Percentiles rank a stretch among this genome's conserved stretches.
Conservation (phyloP, 92 coral and sea anemone genomes). For the Zoanthus solanderi region DNA sequence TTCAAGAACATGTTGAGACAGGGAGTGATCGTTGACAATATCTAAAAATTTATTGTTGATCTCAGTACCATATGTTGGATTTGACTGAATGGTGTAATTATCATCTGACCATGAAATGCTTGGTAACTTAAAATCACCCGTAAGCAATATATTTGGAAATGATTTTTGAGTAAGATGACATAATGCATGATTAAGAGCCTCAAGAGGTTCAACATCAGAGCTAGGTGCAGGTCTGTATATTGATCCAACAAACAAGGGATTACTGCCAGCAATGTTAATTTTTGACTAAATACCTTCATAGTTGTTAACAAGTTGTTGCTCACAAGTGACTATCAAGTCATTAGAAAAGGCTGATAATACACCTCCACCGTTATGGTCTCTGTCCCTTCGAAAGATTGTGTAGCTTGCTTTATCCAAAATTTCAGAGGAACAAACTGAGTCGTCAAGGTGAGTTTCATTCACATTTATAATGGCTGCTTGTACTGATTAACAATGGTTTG, state of each 20-base stretch:
- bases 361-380: slow-evolving; percentile 25
- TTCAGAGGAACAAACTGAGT: slow-evolving; percentile 30
- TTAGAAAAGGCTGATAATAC: neutral
- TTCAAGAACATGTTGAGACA: neutral
- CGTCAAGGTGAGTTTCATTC: slow-evolving; percentile 40
- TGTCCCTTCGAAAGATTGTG: slow-evolving; percentile 41
- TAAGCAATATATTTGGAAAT: no score
- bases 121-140: no score
- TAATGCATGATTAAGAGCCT: slow-evolving; percentile 32
- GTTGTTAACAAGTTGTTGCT: neutral
- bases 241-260: slow-evolving; percentile 36
- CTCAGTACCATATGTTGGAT: neutral
- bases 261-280: slow-evolving; percentile 15
- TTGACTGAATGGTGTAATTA: no score
- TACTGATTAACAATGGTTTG: slow-evolving; percentile 16
- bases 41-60: no score
- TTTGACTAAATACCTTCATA: neutral
- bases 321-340: neutral
- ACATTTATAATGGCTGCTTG: slow-evolving; percentile 34
- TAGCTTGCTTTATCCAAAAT: slow-evolving; percentile 46
- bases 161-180: no score
- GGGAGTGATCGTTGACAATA: neutral
- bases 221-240: slow-evolving; percentile 38
- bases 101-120: no score
- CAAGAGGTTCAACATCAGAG: slow-evolving; percentile 6